phyloP scores from a whole-genome alignment of 2,797 vertebrate species.

The Pseudochirops corinnae region DNA sequence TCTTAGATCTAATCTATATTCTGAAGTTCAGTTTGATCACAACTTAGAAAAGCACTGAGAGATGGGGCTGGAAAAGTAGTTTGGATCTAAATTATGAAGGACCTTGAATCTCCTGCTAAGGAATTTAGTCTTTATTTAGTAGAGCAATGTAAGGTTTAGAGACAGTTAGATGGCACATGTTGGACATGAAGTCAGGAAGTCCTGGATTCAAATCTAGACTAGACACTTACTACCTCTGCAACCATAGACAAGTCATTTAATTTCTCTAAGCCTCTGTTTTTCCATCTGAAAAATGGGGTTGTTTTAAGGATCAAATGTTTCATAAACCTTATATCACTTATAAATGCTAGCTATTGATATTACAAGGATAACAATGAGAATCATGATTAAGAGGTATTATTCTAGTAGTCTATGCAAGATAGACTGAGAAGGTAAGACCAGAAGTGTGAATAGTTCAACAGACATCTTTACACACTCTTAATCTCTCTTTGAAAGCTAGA shows the following conservation, averaged over 20 bases:
- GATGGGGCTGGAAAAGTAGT: background rate
- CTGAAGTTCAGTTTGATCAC: background rate
- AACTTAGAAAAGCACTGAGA: background rate
- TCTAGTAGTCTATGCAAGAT: background rate
- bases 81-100: background rate
- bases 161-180: background rate
- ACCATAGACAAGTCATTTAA: background rate
- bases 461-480: background rate
- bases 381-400: background rate
- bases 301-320: background rate
- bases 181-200: background rate
- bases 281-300: background rate
- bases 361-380: background rate
- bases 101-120: background rate
- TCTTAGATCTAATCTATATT: background rate
- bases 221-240: background rate
- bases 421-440: background rate
- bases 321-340: background rate
- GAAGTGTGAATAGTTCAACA: background rate
- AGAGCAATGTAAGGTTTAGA: background rate
- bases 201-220: background rate
- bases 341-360: background rate
- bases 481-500: background rate
- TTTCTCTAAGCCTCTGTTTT: background rate
- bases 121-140: background rate